Evolutionary conservation across 2,113 vertebrate genomes (phyloP), one percentile per base, ranked within the genome.

Genomic region (Ictalurus punctatus): DNA sequence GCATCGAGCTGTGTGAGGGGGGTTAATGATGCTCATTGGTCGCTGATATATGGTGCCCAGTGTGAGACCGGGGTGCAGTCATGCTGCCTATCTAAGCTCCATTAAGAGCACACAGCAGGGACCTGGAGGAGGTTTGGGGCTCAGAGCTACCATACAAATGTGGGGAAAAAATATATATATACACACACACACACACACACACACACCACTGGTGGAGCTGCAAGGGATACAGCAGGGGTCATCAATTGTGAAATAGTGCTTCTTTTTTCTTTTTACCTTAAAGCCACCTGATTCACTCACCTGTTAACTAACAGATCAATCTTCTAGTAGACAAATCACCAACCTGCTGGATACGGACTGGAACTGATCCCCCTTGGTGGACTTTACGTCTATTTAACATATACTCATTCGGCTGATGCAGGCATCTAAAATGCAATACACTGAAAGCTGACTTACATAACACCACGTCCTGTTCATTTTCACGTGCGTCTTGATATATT

Each of bases 91-190:
- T 92, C 69, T 85, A 91, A 91, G 91, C 87, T 52, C 91, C 89
- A 93, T 93, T 93, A 93, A 86, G 86, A 90, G 84, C 90, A 92
- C 89, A 89, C 90, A 89, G 89, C 61, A 80, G 93, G 87, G 84
- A 91, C 85, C 88, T 48, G 74, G 48, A 89, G 67, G n/a, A 63
- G 84, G 58, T 71, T 59, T 17, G 37, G 67, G 71, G n/a, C 44
- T 71, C 73, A 23, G 19, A 17, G 76, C 85, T 37, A 82, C 56
- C 56, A 61, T 23, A 82, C 0, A 71, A 67, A 69, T 63, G 8
- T 71, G 44, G 54, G 37, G 8, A 34, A 37, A 40, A 23, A 25
- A 74, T 8, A 48, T 48, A 48, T 48, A 48, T 48, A 48, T 48
- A 44, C 40, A 44, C 40, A 44, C 40, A 44, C 3, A 44, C 5